Conservation (phyloP, 2,113 vertebrate species). For the Planiliza haematocheilus region DNA sequence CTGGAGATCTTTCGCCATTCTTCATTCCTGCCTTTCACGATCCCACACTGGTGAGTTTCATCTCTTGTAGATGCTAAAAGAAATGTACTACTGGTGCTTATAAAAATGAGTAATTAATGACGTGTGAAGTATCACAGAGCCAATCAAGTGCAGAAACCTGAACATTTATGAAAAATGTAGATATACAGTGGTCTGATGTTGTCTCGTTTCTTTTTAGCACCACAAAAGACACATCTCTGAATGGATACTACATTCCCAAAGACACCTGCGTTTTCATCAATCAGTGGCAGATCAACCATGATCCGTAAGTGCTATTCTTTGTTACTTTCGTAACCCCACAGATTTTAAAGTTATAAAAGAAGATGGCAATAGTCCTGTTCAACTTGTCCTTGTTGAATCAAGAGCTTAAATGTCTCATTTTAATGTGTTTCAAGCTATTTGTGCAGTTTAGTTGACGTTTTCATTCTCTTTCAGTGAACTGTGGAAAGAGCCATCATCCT, state of each 20-base stretch:
- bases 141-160: too few species aligned
- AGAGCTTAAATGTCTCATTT: too few species aligned
- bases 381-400: neutral
- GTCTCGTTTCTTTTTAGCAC: slow-evolving; percentile 82
- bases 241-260: slow-evolving; percentile 92
- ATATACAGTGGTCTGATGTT: neutral
- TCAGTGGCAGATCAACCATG: slow-evolving; percentile 96
- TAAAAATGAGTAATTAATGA: neutral
- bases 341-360: neutral
- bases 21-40: slow-evolving; percentile 92
- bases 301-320: slow-evolving; percentile 87
- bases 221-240: slow-evolving; percentile 86
- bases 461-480: slow-evolving; percentile 79
- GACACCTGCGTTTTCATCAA: slow-evolving; percentile 93
- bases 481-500: slow-evolving; percentile 90
- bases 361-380: neutral
- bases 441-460: neutral
- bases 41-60: slow-evolving; percentile 90
- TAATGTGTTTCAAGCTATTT: neutral
- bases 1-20: slow-evolving; percentile 91
- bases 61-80: neutral
- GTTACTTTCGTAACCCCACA: neutral
- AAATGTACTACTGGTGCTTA: neutral
- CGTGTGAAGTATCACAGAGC: neutral
- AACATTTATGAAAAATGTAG: neutral